phyloP scores from a whole-genome alignment of 2,888 invertebrate species.

The Ormyrus thymus region DNA sequence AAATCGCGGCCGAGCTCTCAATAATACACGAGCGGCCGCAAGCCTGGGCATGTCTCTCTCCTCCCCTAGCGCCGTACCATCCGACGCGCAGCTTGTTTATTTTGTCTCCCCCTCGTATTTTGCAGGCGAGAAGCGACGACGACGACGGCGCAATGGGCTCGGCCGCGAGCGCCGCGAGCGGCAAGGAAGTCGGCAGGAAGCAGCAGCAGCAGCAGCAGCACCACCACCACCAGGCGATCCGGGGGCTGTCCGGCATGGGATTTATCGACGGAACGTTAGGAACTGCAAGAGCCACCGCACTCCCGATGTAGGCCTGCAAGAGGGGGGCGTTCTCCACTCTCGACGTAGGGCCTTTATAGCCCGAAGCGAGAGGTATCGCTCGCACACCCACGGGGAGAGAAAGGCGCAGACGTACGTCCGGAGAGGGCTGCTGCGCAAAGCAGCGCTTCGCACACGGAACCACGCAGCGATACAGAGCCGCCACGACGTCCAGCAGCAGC shows the following conservation, averaged over 20 bases:
- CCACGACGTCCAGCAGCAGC: constrained; percentile 23
- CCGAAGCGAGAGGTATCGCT: not conserved
- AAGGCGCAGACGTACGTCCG: too few species aligned
- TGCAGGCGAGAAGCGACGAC: constrained; percentile 5
- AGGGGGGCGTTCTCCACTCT: constrained; percentile 48
- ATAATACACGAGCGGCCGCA: constrained; percentile 14
- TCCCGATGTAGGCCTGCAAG: constrained; percentile 66
- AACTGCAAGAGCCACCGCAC: constrained; percentile 55
- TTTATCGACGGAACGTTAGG: constrained; percentile 11
- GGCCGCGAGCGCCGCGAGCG: constrained; percentile 11
- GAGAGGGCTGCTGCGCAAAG: constrained; percentile 50
- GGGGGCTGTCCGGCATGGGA: constrained; percentile 6
- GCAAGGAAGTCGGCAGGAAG: constrained; percentile 12
- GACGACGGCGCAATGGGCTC: constrained; percentile 27
- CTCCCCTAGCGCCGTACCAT: not conserved
- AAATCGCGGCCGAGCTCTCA: constrained; percentile 25
- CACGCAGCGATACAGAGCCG: constrained; percentile 17
- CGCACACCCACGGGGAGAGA: not conserved
- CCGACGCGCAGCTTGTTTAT: not conserved
- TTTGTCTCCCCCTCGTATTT: not conserved
- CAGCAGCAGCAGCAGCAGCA: constrained; percentile 8
- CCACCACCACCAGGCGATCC: constrained; percentile 12
- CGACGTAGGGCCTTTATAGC: not conserved
- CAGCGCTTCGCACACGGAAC: not conserved
- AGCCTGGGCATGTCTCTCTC: not conserved